Evolutionary conservation across 2,888 invertebrate species (phyloP).

Genomic region (Phalera bucephala): DNA sequence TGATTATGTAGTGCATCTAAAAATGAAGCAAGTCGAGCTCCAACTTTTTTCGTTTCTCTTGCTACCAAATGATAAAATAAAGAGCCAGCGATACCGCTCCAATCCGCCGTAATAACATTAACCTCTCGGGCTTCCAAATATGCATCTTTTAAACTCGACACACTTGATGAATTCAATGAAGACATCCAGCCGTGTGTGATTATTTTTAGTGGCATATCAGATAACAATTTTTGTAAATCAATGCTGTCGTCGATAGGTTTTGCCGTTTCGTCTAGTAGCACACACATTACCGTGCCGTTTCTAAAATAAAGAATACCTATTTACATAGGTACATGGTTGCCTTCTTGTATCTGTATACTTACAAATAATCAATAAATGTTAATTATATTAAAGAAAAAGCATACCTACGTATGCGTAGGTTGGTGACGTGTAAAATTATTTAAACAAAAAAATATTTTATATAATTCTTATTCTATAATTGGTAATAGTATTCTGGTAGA

Average conservation of each 20-base stretch:
- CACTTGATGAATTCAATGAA: conserved; percentile 51
- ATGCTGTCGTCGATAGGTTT: conserved; percentile 17
- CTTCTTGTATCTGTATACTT: too few relatives aligned
- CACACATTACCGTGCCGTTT: conserved; percentile 35
- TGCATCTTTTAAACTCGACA: conserved; percentile 60
- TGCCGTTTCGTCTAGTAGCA: conserved; percentile 36
- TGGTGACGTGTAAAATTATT: too few relatives aligned
- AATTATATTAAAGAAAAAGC: too few relatives aligned
- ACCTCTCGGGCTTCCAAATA: conserved; percentile 58
- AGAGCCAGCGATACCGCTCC: conserved; percentile 49
- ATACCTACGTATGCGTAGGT: too few relatives aligned
- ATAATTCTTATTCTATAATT: too few relatives aligned
- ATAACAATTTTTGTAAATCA: conserved; percentile 17
- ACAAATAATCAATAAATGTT: too few relatives aligned
- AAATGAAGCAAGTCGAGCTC: conserved; percentile 40
- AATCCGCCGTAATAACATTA: conserved; percentile 69
- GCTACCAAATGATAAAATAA: conserved; percentile 52
- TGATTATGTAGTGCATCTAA: conserved; percentile 32
- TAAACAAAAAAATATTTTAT: too few relatives aligned
- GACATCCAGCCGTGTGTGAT: conserved; percentile 80
- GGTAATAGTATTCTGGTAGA: too few relatives aligned
- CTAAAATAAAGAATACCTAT: conserved; percentile 31
- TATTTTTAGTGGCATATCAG: conserved; percentile 56
- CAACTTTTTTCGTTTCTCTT: conserved; percentile 43
- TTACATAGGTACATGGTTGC: too few relatives aligned